phyloP scores from a whole-genome alignment of 2,113 vertebrate species.

The Scytalopus superciliaris region DNA sequence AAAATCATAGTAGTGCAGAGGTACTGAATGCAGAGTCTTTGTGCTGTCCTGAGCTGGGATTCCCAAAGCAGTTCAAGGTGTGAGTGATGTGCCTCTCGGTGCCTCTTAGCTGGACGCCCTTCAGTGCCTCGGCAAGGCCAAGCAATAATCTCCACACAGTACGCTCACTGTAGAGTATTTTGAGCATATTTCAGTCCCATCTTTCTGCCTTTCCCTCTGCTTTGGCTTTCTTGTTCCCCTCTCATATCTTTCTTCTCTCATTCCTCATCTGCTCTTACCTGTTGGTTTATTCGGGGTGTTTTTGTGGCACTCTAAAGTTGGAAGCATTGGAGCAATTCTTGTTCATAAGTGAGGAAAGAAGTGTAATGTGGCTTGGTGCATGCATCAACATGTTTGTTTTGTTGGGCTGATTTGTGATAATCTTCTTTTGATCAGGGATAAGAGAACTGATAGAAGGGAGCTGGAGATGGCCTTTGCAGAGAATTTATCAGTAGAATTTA shows the following conservation, averaged over 20 bases:
- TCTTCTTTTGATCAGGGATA: not conserved
- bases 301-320: not conserved
- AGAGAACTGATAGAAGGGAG: not conserved
- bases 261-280: not conserved
- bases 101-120: not conserved
- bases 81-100: not conserved
- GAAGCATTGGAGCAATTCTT: not conserved
- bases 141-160: not conserved
- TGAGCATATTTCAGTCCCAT: not conserved
- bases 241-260: not conserved
- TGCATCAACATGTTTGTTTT: rapidly evolving
- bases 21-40: not conserved
- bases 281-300: not conserved
- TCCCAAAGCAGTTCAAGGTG: not conserved
- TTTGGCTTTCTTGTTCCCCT: not conserved
- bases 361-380: not conserved
- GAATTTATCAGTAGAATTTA: not conserved
- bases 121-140: not conserved
- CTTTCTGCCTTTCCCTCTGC: not conserved
- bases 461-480: not conserved
- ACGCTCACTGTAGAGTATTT: not conserved
- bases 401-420: not conserved
- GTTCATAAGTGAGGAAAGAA: rapidly evolving
- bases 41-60: not conserved
- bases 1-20: not conserved